These are phyloP conservation scores for Steinernema feltiae DNA, from an alignment of 1,140 invertebrate species.

Conservation along the genomic window DNA sequence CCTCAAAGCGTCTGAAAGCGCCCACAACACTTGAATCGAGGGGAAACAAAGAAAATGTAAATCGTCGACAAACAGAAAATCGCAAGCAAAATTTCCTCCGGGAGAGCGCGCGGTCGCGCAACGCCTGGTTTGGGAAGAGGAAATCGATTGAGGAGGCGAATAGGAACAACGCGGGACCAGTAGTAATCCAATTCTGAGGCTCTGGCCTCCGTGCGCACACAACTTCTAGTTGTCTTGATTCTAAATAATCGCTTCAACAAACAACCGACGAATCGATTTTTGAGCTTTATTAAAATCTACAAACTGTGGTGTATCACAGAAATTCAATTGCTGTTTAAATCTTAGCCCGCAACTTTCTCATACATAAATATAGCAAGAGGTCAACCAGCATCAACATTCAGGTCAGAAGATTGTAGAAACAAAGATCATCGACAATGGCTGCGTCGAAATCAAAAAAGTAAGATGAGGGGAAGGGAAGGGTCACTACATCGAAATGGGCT, in stretches of 20 bases:
- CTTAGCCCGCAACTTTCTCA: neutral
- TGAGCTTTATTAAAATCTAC: slow-evolving; percentile 11
- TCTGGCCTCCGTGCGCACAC: too few relatives aligned
- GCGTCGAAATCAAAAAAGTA: too few relatives aligned
- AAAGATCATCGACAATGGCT: too few relatives aligned
- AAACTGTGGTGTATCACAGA: neutral
- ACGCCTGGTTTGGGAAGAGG: too few relatives aligned
- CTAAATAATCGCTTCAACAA: neutral
- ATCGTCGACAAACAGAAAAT: too few relatives aligned
- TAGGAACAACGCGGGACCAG: too few relatives aligned
- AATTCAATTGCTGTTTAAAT: neutral
- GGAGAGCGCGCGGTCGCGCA: too few relatives aligned
- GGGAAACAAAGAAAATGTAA: neutral
- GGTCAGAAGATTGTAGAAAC: neutral
- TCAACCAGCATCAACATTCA: neutral
- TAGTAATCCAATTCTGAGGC: too few relatives aligned
- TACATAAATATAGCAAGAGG: neutral
- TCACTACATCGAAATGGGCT: neutral
- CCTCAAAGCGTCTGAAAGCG: neutral
- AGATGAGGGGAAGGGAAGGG: neutral
- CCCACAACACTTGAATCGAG: neutral
- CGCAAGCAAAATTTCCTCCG: too few relatives aligned
- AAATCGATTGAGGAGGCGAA: too few relatives aligned
- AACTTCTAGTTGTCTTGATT: too few relatives aligned
- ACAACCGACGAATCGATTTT: neutral